A percentile compares a stretch with the other conserved stretches of the same genome.
Conservation (phyloP, 2,888 invertebrate genomes). For the Leucophenga maculata region DNA sequence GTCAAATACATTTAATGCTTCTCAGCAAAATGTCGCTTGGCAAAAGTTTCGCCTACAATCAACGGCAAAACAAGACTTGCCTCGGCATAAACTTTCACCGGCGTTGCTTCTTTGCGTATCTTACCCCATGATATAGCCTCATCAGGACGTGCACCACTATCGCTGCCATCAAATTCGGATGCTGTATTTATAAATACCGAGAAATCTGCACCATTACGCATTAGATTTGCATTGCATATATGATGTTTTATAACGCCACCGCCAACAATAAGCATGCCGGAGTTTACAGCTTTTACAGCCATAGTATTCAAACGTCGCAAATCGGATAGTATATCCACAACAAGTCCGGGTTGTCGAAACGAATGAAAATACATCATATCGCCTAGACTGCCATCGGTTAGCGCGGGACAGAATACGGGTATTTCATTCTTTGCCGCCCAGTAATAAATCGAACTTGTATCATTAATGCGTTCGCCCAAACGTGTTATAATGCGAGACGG, state of each 20-base stretch:
- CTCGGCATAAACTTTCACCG: slow-evolving; percentile 95
- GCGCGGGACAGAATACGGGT: slow-evolving; percentile 96
- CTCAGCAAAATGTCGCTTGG: slow-evolving; percentile 75
- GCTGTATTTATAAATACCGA: slow-evolving; percentile 96
- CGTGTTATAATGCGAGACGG: slow-evolving; percentile 88
- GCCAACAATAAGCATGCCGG: slow-evolving; percentile 97
- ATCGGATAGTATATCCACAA: slow-evolving; percentile 95
- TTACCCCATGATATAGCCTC: slow-evolving; percentile 99
- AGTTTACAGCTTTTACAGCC: slow-evolving; percentile 91
- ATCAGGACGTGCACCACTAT: slow-evolving; percentile 97
- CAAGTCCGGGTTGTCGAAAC: slow-evolving; percentile 90
- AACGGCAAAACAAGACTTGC: slow-evolving; percentile 95
- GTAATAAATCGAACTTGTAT: slow-evolving; percentile 94
- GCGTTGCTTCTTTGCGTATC: slow-evolving; percentile 87
- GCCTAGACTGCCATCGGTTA: slow-evolving; percentile 97
- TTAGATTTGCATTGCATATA: slow-evolving; percentile 98
- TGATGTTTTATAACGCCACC: slow-evolving; percentile 99
- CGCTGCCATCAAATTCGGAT: slow-evolving; percentile 97
- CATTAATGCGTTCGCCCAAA: slow-evolving; percentile 91
- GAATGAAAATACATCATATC: slow-evolving; percentile 99
- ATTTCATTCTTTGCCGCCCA: slow-evolving; percentile 98
- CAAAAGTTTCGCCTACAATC: slow-evolving; percentile 96
- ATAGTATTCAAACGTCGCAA: slow-evolving; percentile 91
- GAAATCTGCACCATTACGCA: slow-evolving; percentile 98
- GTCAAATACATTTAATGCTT: slow-evolving; percentile 26